A percentile compares a stretch with the other conserved stretches of the same genome.
Conservation (phyloP, 2,797 vertebrate genomes). For the Ataeniobius toweri region DNA sequence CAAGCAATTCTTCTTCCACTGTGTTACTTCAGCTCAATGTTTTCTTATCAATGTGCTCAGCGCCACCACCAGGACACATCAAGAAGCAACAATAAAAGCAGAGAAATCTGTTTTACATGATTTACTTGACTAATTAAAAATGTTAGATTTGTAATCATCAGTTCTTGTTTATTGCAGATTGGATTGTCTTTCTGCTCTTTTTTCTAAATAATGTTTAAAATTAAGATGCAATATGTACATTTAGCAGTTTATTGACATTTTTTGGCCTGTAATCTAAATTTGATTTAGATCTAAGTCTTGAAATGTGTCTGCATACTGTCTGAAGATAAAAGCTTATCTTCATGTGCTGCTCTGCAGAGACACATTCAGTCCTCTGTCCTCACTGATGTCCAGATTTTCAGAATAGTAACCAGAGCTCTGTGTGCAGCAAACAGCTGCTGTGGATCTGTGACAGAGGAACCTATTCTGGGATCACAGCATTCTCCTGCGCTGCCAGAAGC, state of each 20-base stretch:
- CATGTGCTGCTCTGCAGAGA: neutral
- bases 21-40: neutral
- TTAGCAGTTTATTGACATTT: neutral
- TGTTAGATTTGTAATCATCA: neutral
- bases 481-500: conserved; percentile 61
- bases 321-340: neutral
- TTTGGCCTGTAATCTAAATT: neutral
- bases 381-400: conserved; percentile 26
- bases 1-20: neutral
- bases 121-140: neutral
- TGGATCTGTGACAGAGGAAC: conserved; percentile 52
- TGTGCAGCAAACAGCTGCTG: conserved; percentile 61
- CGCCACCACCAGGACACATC: neutral
- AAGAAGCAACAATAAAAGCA: neutral
- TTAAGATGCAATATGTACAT: neutral
- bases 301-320: neutral
- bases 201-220: neutral
- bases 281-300: neutral
- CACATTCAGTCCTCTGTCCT: conserved; percentile 1
- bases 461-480: conserved; percentile 80
- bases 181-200: neutral
- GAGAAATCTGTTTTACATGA: neutral
- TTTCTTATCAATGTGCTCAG: neutral
- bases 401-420: conserved; percentile 53
- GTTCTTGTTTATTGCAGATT: neutral